Conservation (phyloP, 2,113 vertebrate genomes). For the Aptenodytes forsteri region DNA sequence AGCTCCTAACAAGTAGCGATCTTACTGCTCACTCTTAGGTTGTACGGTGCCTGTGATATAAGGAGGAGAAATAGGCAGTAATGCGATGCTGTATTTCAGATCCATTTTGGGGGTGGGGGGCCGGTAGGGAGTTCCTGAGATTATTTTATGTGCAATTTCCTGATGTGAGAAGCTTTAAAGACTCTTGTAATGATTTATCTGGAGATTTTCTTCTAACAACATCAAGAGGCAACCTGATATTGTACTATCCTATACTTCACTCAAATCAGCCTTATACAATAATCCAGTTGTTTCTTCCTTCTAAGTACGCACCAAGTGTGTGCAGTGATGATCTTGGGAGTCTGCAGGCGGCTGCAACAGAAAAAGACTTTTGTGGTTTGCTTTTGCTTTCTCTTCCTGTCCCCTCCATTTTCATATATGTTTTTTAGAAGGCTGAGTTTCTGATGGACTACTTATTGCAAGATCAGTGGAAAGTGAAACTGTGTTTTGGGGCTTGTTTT, state of each 20-base stretch:
- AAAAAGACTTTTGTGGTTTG: neutral
- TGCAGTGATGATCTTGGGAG: neutral
- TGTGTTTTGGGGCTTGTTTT: neutral
- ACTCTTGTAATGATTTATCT: neutral
- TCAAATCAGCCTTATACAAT: neutral
- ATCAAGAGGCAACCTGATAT: neutral
- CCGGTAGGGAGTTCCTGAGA: neutral
- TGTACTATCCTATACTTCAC: neutral
- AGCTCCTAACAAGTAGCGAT: neutral
- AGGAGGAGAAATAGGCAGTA: neutral
- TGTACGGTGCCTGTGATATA: neutral
- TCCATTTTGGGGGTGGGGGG: rapidly evolving
- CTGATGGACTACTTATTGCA: neutral
- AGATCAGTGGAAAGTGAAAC: neutral
- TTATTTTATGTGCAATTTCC: neutral
- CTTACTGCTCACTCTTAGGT: neutral
- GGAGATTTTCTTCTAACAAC: neutral
- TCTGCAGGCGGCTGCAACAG: neutral
- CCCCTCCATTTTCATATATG: neutral
- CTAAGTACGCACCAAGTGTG: neutral
- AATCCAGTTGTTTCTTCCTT: neutral
- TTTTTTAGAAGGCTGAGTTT: conserved; percentile 15
- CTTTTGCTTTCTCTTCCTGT: conserved; percentile 57
- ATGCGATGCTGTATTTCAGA: neutral
- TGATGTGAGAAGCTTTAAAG: neutral